Conservation (phyloP, 2,113 vertebrate species). For the Serilophus lunatus region DNA sequence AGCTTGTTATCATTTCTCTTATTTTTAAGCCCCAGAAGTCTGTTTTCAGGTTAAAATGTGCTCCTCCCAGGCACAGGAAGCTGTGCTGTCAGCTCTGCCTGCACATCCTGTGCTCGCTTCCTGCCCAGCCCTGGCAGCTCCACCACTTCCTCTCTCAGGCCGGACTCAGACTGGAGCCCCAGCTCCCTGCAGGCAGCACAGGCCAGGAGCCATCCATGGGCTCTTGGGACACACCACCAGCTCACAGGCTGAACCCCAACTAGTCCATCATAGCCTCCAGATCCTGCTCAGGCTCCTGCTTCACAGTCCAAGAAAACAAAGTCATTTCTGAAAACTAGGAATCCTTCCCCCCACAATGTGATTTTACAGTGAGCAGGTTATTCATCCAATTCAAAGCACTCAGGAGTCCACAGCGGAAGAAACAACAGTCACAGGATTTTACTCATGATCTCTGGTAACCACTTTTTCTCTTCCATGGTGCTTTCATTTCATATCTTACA, state of each 20-base stretch:
- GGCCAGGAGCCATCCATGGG: background rate
- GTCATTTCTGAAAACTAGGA: background rate
- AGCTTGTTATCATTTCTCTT: background rate
- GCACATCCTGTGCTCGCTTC: background rate
- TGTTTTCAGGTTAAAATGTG: background rate
- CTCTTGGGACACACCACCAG: background rate
- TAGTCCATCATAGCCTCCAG: background rate
- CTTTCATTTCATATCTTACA: background rate
- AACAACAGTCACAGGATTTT: background rate
- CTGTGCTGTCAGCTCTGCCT: background rate
- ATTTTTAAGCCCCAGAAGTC: background rate
- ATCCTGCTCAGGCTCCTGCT: background rate
- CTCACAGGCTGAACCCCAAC: accelerated
- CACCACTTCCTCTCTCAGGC: constrained; percentile 30
- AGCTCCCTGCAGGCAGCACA: accelerated
- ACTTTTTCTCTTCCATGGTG: background rate
- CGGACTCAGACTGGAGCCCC: background rate
- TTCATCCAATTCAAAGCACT: background rate
- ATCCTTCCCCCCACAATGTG: background rate
- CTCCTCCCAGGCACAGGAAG: background rate
- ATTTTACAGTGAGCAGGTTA: background rate
- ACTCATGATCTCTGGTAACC: background rate
- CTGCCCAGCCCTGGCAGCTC: background rate
- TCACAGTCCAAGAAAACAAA: background rate
- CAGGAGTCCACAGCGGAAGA: background rate